A percentile compares a stretch with the other conserved stretches of the same genome.
Evolutionary conservation across 2,113 vertebrate genomes (phyloP).

Genomic region (Eidolon helvum): DNA sequence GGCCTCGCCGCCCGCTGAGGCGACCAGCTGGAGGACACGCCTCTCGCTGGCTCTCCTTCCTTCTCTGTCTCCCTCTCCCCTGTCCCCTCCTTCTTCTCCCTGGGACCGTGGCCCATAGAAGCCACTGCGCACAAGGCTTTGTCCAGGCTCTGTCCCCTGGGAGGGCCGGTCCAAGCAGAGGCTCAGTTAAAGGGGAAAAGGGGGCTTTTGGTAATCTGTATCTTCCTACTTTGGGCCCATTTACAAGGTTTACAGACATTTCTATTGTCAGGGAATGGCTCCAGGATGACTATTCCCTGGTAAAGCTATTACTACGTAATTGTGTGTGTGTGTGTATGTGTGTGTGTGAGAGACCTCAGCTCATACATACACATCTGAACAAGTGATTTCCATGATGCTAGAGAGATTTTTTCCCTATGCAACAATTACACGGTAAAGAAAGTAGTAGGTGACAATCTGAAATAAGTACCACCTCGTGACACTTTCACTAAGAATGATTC

Average conservation of each 20-base stretch:
- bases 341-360: neutral
- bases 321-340: too few species aligned
- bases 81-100: neutral
- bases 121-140: neutral
- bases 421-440: neutral
- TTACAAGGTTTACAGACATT: neutral
- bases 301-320: neutral
- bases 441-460: neutral
- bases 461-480: neutral
- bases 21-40: neutral
- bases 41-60: too few species aligned
- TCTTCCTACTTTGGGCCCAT: neutral
- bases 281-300: too few species aligned
- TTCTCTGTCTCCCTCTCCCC: neutral
- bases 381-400: neutral
- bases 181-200: too few species aligned
- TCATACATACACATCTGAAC: neutral
- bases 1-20: neutral
- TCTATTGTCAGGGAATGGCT: neutral
- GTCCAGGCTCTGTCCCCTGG: neutral
- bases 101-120: neutral
- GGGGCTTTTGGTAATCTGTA: neutral
- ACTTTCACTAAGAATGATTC: neutral
- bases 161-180: neutral
- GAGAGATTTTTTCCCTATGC: neutral